Evolutionary conservation across 2,797 vertebrate species (phyloP), one percentile per base, ranked within the genome.

Genomic region (Triplophysa yarkandensis): DNA sequence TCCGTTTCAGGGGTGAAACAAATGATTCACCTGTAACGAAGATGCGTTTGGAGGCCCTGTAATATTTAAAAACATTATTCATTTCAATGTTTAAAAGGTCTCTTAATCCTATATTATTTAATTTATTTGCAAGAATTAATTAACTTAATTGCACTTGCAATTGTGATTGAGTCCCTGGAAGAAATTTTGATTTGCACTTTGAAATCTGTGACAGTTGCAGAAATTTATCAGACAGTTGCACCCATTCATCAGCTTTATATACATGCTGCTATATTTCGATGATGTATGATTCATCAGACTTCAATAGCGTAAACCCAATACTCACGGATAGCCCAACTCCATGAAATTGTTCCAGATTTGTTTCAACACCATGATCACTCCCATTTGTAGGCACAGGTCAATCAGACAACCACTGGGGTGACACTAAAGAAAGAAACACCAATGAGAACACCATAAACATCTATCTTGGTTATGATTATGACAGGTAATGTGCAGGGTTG

Each of bases 301-400:
- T 11, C 5, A 13, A 23, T 1, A 4, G 28, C 2, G 17, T 27
- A 41, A 62, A 61, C n/a, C 34, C 48, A 57, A 68, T 72, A 83
- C 86, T 86, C 87, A 95, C 94, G 94, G 94, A 83, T 95, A 95
- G 75, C 98, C 98, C 0, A 99, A 91, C 83, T 99, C 98, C 97
- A 99, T 99, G 85, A 99, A 99, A 87, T 99, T 99, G 87, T 99
- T 99, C 98, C 98, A 99, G 90, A 98, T 98, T 87, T 99, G 97
- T 86, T 99, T 99, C 85, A 99, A 92, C 87, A 98, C 95, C 98
- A 99, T 99, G 85, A 99, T 99, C 68, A 99, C 96, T 70, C 98
- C 95, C 98, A 99, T 99, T 89, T 99, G 98, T 82, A 99, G 91
- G 80, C 98, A 99, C 28, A 99, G 92, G 88, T 99, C 98, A 88